Base-by-base conservation (phyloP, 2,113 vertebrate species). In the Hipposideros armiger region DNA sequence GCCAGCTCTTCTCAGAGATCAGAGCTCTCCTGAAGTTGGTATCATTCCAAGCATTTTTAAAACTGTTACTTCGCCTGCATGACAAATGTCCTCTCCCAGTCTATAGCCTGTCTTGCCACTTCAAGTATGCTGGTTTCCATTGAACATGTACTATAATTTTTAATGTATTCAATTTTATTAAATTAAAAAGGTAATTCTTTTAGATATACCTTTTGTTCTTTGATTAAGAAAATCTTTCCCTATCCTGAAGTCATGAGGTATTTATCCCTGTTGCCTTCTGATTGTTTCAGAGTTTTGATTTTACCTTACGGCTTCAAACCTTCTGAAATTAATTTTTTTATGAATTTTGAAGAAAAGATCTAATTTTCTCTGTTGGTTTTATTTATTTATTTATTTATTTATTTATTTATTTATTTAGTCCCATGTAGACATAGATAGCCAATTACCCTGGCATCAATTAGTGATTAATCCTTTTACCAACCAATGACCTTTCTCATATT, bases 261-360 rank as follows among this genome's bases (percentile, higher is more conserved):
- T 17, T 94, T 94, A 70, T 80, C 45, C 73, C 45, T 77, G 28
- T 72, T 91, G 14, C 30, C 17, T 62, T 76, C 42, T 84, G 92
- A 66, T 42, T n/a, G 3, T 85, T 64, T 82, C 42, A 82, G 40
- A 89, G 52, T 47, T 94, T 70, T 85, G 11, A 16, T 85, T 94
- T 90, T 40, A 64, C 13, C 1, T 87, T 92, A 70, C 10, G 6
- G 32, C 32, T 70, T 85, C 42, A 80, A 83, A 84, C 3, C 11
- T 92, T 69, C 52, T 64, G 14, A 26, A 85, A 66, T 47, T 86
- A 50, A 45, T 24, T 76, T 90, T 86, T 66, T 76, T 7, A 60
- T 78, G 24, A 50, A 80, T 70, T 92, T 94, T 73, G 26, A 94
- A 87, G 54, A 87, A 66, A 95, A 69, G 3, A 69, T 92, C 22